Evolutionary conservation across 2,888 invertebrate species (phyloP).

Genomic region (Exocentrus adspersus): DNA sequence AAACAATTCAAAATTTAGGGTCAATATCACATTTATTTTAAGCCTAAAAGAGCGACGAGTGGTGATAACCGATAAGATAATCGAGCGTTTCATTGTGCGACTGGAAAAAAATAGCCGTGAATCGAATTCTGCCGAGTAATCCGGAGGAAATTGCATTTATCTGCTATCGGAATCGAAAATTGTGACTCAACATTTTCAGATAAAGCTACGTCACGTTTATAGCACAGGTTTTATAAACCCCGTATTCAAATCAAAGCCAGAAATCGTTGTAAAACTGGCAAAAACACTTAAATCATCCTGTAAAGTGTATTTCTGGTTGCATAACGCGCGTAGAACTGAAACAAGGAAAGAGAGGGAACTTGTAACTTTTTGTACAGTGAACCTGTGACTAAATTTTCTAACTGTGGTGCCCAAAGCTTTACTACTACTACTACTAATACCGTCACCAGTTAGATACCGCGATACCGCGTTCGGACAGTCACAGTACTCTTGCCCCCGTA

Average conservation of each 20-base stretch:
- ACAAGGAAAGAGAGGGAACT: too few species aligned
- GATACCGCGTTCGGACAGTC: not conserved
- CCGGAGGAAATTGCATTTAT: not conserved
- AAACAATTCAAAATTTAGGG: not conserved
- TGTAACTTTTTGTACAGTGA: too few species aligned
- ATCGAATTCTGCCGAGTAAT: not conserved
- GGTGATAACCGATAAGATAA: not conserved
- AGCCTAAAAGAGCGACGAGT: constrained; percentile 13
- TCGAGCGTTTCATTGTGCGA: not conserved
- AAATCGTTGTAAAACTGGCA: too few species aligned
- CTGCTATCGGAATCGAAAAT: not conserved
- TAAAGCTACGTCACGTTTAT: too few species aligned
- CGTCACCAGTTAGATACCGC: not conserved
- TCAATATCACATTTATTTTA: constrained; percentile 24
- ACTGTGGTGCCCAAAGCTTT: too few species aligned
- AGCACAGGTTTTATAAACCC: too few species aligned
- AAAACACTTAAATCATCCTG: too few species aligned
- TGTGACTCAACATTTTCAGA: too few species aligned
- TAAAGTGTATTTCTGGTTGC: too few species aligned
- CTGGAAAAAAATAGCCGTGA: not conserved
- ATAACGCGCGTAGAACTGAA: too few species aligned
- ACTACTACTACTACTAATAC: not conserved
- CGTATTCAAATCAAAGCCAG: too few species aligned
- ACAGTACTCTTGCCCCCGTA: not conserved
- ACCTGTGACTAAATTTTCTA: too few species aligned